Base-by-base conservation (phyloP, 2,888 invertebrate species). In the Trissonchulus latispiculum region DNA sequence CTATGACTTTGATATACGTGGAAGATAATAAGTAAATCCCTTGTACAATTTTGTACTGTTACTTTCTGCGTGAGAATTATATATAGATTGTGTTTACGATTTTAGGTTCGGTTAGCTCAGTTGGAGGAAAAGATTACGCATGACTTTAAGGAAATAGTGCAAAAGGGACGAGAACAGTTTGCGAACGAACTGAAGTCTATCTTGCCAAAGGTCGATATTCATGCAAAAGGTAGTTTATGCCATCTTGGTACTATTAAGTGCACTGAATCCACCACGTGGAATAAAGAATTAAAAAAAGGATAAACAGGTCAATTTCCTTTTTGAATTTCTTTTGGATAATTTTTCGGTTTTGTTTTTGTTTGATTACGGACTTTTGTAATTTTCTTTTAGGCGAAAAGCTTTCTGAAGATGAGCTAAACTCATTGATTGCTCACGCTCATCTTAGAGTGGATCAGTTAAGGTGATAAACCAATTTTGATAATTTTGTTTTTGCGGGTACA, bases 101-200 rank as follows among this genome's bases (percentile, higher is more conserved):
- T 68, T 68, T 76, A 83, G 83, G 78, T 82, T 31, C 73, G 76
- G 2, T 81, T 82, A 75, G 82, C 82, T 1, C 83, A 83, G 72
- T 80, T 83, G 29, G 85, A 85, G 72, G 81, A 82, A 1, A 80
- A 81, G 36, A 81, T 92, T 0, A 88, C 90, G 29, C 90, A 91
- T 76, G 90, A 89, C 79, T 94, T 91, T 81, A 92, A 92, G 90
- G 89, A 89, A 72, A 89, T 91, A 85, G 91, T 85, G 64, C 86
- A 86, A 72, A 82, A 85, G 75, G 85, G 86, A 0, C 83, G 85
- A 69, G 82, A 85, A 75, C 84, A 85, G 78, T 86, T 86, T 77
- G 81, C 84, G 71, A 83, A 84, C 75, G 80, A 87, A 77, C 80
- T 87, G 75, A 82, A 85, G 76, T 88, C 89, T 72, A 85, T 92